phyloP scores from a whole-genome alignment of 2,797 vertebrate species.

The Pseudochirops cupreus region DNA sequence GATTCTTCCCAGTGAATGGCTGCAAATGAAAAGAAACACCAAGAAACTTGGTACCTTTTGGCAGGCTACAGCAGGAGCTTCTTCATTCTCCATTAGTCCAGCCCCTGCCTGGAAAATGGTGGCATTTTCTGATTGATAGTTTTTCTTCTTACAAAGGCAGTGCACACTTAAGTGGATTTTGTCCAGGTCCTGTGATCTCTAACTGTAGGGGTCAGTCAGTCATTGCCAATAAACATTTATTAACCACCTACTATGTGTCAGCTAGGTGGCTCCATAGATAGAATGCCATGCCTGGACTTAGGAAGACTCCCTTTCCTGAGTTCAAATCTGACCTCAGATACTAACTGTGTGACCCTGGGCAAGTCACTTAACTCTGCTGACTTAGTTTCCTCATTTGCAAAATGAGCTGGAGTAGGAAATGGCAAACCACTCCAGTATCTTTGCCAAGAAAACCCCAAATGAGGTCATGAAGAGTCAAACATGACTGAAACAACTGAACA shows the following conservation, averaged over 20 bases:
- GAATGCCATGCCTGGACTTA: not conserved
- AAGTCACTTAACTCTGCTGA: not conserved
- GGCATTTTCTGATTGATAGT: slow-evolving; percentile 16
- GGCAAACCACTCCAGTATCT: not conserved
- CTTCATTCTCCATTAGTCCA: not conserved
- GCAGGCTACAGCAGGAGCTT: slow-evolving; percentile 5
- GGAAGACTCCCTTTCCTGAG: not conserved
- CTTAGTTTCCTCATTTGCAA: not conserved
- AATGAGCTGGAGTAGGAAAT: not conserved
- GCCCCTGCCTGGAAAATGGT: not conserved
- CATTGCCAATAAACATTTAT: not conserved
- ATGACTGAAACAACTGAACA: too few species aligned
- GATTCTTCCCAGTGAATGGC: slow-evolving; percentile 64
- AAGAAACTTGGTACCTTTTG: slow-evolving; percentile 26
- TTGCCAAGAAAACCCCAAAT: not conserved
- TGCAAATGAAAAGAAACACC: slow-evolving; percentile 69
- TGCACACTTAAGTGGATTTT: not conserved
- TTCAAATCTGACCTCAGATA: not conserved
- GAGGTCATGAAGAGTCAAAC: not conserved
- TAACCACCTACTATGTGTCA: not conserved
- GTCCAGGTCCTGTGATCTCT: not conserved
- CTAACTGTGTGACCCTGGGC: not conserved
- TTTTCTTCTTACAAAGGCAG: not conserved
- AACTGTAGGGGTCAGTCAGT: not conserved
- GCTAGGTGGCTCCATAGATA: not conserved